phyloP scores from a whole-genome alignment of 2,113 vertebrate genomes.

The Carassius auratus region DNA sequence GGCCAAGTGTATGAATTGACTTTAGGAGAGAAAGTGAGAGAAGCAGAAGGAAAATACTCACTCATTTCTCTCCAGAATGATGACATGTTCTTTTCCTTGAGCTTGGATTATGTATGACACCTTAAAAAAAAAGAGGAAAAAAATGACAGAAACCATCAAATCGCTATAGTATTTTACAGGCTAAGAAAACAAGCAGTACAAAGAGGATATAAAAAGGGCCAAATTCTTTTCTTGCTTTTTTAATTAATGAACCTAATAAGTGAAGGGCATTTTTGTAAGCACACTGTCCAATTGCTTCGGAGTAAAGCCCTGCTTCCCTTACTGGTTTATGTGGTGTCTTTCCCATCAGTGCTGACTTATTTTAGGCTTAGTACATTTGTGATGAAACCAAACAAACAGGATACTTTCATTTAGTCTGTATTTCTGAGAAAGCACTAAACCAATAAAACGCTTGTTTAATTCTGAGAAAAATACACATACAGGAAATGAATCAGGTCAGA shows the following conservation, averaged over 20 bases:
- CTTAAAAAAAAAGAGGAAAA: constrained; percentile 62
- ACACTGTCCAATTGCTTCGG: background rate
- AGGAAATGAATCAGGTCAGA: background rate
- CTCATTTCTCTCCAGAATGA: constrained; percentile 87
- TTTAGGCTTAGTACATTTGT: background rate
- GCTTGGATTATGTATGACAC: constrained; percentile 80
- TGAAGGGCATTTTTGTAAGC: background rate
- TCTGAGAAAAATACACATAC: background rate
- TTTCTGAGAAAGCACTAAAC: background rate
- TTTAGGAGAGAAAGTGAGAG: background rate
- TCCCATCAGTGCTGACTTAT: background rate
- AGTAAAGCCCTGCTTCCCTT: background rate
- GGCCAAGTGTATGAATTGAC: background rate
- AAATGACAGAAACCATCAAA: background rate
- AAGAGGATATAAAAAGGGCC: background rate
- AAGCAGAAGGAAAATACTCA: constrained; percentile 59
- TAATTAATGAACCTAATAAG: background rate
- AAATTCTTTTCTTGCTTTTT: background rate
- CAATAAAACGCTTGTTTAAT: background rate
- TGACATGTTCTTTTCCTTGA: constrained; percentile 75
- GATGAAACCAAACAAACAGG: background rate
- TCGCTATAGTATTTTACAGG: background rate
- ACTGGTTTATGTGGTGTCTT: background rate
- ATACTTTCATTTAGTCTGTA: background rate
- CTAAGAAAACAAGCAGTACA: background rate